Base-by-base conservation (phyloP, 2,888 invertebrate genomes). In the Drosophila falleni region DNA sequence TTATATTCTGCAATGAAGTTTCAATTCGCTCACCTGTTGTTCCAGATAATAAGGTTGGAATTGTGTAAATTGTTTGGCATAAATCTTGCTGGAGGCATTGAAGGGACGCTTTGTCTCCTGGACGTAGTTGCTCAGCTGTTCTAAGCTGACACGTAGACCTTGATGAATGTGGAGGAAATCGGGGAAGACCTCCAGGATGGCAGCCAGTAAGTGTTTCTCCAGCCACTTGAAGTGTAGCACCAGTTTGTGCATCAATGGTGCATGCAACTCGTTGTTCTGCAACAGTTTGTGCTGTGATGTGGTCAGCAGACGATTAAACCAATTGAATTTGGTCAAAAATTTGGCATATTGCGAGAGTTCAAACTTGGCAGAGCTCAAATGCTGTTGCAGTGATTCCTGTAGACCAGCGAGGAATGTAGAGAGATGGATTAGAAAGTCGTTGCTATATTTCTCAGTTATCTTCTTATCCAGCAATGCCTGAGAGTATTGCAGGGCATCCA, bases 211-310 rank as follows among this genome's bases (percentile, higher is more conserved):
- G 91, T 95, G 93, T 89, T 97, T 97, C 16, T 94, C 92, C 39
- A 97, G 90, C 97, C 97, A 97, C 91, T 95, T 96, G 81, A 95
- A 96, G 89, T 97, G 96, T 11, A 96, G 93, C 74, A 94, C 93
- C 0, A 97, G 87, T 55, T 95, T 93, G n/a, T 95, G 94, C 44
- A 95, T 91, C 1, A 95, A 92, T 68, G 95, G 94, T 54, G 94
- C 93, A 70, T 93, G 93, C 44, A 94, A 77, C 74, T 93, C 90
- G 75, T 91, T 91, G 23, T 87, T 63, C 8, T 81, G 65, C 13
- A 91, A 87, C 1, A 93, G 59, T 13, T 89, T 88, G 8, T 81
- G 71, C 61, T 90, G 86, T 0, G 92, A 76, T 1, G 83, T 79
- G 3, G 64, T 54, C 23, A 91, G 42, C 4, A 93, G 41, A 0